Evolutionary conservation across 2,888 invertebrate genomes (phyloP), one percentile per base, ranked within the genome.

Genomic region (Andricus quercusramuli): DNA sequence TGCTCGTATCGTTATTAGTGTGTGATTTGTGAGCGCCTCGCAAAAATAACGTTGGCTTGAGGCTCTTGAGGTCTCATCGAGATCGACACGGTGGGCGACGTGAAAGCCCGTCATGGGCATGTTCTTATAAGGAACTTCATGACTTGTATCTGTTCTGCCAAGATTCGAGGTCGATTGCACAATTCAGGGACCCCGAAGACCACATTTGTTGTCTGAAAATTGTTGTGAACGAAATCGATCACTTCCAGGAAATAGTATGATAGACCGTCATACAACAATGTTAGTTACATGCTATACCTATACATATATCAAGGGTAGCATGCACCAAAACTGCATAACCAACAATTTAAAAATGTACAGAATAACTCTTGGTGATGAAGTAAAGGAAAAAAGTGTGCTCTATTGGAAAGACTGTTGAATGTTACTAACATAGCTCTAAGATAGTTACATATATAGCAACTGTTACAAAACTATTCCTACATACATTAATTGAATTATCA

Each of bases 111-210:
- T 86, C 89, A 88, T 88, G 89, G 86, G 82, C 83, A 90, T 90
- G 89, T 82, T 86, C 90, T 89, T 90, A 90, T 90, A 90, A 89
- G 90, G 90, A 79, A 83, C 80, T 82, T 84, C 82, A 84, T 87
- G 87, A 89, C 87, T 87, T 84, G 84, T 86, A 85, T 86, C 84
- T n/a, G 77, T 79, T 83, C 74, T 79, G 67, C 84, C 80, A 82
- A 82, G 84, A 83, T 85, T 87, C 89, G 86, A 88, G 88, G 89
- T 77, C 88, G 37, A 81, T 89, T 87, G 79, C 88, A 85, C 86
- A 88, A 89, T 88, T 81, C 83, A 82, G 77, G 85, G 84, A 78
- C 78, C 29, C 77, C 64, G 64, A 79, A 79, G 66, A 67, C 41
- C 77, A 37, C 67, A 41, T 56, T 78, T 67, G 47, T 78, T 29